phyloP scores from a whole-genome alignment of 2,113 vertebrate genomes.

The Polypterus bichir region DNA sequence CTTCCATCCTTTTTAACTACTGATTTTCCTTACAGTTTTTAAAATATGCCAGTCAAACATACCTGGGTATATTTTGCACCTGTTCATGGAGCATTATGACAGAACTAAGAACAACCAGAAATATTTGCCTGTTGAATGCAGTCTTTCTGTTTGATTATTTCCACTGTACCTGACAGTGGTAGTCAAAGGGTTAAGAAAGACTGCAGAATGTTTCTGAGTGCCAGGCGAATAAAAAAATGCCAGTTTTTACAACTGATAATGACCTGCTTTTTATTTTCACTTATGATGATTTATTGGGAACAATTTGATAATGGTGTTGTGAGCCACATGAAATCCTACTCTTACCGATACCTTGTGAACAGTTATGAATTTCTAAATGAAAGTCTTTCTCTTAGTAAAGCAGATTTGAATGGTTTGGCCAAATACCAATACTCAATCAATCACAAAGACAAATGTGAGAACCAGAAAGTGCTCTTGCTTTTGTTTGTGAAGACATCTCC shows the following conservation, averaged over 20 bases:
- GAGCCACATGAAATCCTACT: slow-evolving; percentile 72
- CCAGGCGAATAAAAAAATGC: slow-evolving; percentile 63
- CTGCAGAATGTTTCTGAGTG: slow-evolving; percentile 65
- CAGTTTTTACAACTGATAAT: slow-evolving; percentile 62
- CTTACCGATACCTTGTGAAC: slow-evolving; percentile 79
- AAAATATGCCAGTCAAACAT: no score
- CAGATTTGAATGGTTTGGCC: slow-evolving; percentile 30
- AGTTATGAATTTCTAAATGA: slow-evolving; percentile 73
- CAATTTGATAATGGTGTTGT: slow-evolving; percentile 59
- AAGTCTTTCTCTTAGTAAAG: slow-evolving; percentile 47
- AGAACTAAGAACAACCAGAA: no score
- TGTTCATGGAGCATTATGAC: no score
- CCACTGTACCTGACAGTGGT: slow-evolving; percentile 25
- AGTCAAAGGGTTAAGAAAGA: slow-evolving; percentile 13
- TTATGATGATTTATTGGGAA: slow-evolving; percentile 65
- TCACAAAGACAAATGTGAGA: slow-evolving; percentile 58
- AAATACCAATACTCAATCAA: slow-evolving; percentile 68
- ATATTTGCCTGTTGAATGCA: no score
- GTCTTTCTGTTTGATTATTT: no score
- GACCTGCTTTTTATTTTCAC: slow-evolving; percentile 58
- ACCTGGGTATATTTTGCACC: no score
- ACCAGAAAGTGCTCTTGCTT: slow-evolving; percentile 63
- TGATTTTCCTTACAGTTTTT: no score
- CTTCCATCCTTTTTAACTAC: no score
- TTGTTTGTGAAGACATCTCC: slow-evolving; percentile 80